Evolutionary conservation across 2,113 vertebrate genomes (phyloP).

Genomic region (Corynorhinus townsendii): DNA sequence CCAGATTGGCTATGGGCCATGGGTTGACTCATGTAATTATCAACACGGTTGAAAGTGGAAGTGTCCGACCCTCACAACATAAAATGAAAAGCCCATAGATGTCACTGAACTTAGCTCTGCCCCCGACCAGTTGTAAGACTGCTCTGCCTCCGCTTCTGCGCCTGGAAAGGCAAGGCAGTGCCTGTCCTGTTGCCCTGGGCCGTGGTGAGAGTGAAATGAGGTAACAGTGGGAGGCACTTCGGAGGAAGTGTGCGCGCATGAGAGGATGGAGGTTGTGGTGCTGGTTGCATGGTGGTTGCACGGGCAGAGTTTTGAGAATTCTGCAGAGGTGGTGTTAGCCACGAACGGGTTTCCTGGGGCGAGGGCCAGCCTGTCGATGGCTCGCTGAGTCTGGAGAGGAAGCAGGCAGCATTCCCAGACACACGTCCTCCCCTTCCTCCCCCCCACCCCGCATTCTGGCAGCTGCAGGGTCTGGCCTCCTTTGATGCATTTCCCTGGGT

Average conservation of each 20-base stretch:
- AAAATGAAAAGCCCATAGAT: not conserved
- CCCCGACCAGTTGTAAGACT: too few relatives aligned
- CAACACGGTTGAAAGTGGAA: not conserved
- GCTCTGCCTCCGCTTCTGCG: not conserved
- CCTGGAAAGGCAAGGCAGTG: not conserved
- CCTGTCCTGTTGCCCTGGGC: not conserved
- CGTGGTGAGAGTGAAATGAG: not conserved
- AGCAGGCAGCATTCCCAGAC: not conserved
- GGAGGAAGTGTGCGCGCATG: not conserved
- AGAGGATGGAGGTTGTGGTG: not conserved
- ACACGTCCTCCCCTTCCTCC: fast-evolving
- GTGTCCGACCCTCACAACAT: not conserved
- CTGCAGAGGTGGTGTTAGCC: not conserved
- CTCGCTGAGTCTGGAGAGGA: not conserved
- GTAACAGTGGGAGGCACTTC: not conserved
- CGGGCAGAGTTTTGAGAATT: not conserved
- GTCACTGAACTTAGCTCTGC: not conserved
- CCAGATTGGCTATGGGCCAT: not conserved
- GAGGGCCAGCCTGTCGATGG: not conserved
- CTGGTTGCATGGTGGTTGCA: not conserved
- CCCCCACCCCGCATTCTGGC: not conserved
- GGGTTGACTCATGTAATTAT: not conserved
- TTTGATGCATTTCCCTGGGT: not conserved
- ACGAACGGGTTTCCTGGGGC: not conserved
- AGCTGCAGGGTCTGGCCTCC: not conserved